These are phyloP conservation scores for Synergus itoensis DNA, from an alignment of 2,888 invertebrate genomes.

Conservation along the genomic window DNA sequence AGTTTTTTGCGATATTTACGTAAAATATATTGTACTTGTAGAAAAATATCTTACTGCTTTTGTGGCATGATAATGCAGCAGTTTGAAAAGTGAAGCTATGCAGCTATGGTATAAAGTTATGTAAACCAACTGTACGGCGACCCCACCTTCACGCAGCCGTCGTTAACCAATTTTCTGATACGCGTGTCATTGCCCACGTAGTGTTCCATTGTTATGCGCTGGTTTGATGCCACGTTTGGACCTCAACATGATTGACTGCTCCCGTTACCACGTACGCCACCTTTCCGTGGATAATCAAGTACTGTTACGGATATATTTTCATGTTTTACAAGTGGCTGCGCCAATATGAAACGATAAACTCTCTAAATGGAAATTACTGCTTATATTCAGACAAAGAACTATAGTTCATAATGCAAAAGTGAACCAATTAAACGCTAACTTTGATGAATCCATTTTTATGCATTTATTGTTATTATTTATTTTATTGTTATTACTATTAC, in stretches of 20 bases:
- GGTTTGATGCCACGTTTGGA: conserved; percentile 64
- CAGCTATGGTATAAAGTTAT: not conserved
- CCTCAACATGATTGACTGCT: conserved; percentile 57
- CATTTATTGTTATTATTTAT: no score
- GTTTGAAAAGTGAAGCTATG: no score
- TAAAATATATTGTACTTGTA: no score
- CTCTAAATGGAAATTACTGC: not conserved
- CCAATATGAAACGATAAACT: not conserved
- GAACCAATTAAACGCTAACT: no score
- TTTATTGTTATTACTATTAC: no score
- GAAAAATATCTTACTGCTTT: no score
- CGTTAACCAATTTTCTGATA: conserved; percentile 62
- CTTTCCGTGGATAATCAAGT: conserved; percentile 1
- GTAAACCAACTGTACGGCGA: not conserved
- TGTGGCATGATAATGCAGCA: no score
- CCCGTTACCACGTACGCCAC: conserved; percentile 5
- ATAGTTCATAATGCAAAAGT: no score
- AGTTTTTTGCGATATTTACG: no score
- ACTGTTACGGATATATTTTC: conserved; percentile 3
- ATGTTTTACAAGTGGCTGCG: not conserved
- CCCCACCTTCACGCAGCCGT: conserved; percentile 48
- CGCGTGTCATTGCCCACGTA: conserved; percentile 66
- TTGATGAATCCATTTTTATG: no score
- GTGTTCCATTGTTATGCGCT: conserved; percentile 56
- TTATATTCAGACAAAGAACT: not conserved